A percentile compares a stretch with the other conserved stretches of the same genome.
Evolutionary conservation across 1,140 invertebrate genomes (phyloP).

Genomic region (Leguminivora glycinivorella): DNA sequence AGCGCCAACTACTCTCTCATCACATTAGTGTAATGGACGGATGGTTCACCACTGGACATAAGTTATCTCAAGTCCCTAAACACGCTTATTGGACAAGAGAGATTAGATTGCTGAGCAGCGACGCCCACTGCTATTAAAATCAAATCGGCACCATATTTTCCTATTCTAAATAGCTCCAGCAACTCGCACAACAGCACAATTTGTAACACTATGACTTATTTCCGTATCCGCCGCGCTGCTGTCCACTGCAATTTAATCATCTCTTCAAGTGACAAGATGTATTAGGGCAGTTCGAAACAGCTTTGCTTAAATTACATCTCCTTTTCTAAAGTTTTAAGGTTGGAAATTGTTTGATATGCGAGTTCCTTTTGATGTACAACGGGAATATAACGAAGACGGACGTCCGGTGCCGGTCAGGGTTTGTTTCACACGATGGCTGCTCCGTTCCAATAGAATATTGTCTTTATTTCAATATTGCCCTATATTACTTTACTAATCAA

Average conservation of each 20-base stretch:
- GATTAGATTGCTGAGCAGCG: background rate
- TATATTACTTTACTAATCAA: conserved; percentile 29
- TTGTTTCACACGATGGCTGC: conserved; percentile 70
- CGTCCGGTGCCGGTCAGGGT: conserved; percentile 78
- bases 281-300: conserved; percentile 59
- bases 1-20: background rate
- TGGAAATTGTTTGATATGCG: conserved; percentile 50
- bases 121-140: background rate
- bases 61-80: background rate
- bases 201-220: conserved; percentile 57
- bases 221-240: conserved; percentile 59
- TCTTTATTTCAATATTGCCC: conserved; percentile 31
- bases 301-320: conserved; percentile 40
- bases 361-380: conserved; percentile 75
- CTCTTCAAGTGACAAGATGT: conserved; percentile 61
- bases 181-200: conserved; percentile 34
- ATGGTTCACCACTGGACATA: too few relatives aligned
- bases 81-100: background rate
- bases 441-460: conserved; percentile 53
- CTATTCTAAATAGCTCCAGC: background rate
- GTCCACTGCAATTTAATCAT: conserved; percentile 69
- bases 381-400: conserved; percentile 78
- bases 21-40: background rate
- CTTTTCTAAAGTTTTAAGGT: conserved; percentile 50
- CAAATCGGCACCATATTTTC: background rate